Evolutionary conservation across 2,797 vertebrate species (phyloP), one percentile per base, ranked within the genome.

Genomic region (Acanthurus leucopareius): DNA sequence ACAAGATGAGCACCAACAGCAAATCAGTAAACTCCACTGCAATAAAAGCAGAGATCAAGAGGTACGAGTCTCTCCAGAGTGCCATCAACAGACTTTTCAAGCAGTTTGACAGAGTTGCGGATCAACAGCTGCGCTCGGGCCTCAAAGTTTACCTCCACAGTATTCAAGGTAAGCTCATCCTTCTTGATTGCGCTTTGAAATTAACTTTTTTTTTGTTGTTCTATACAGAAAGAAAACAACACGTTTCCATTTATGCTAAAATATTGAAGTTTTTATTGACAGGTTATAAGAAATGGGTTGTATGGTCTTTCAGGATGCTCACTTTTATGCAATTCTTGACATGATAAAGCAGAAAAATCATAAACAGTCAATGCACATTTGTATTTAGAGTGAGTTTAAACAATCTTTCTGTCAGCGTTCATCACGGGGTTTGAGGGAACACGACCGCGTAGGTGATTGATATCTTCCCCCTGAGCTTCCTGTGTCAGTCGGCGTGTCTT

Each of bases 31-130:
- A 90, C 86, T 94, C 95, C 44, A 91, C 86, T 60, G 94, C 96
- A 51, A 96, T 97, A 68, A 95, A 94, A 83, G 93, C 95, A n/a
- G 97, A 98, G 92, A 92, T 97, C 67, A 96, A 91, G 87, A 92
- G 96, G 81, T 91, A 97, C 35, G 96, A 96, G 10, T 93, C 93
- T 25, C 91, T 96, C 58, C 95, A 97, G 89, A 94, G 81, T n/a
- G 93, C 94, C 45, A 83, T 97, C 69, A 94, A 73, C 85, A 95
- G 92, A 86, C 93, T 98, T 53, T 93, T 80, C 73, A 97, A 95
- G 80, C 95, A 97, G 89, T 85, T 96, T 77, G 96, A 96, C 44
- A 93, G 93, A 67, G 95, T 98, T 5, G 63, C 53, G 1, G 93
- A 97, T 77, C 93, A 87, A 7, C 94, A 95, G 79, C 95, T 98